These are phyloP conservation scores for Probosciger aterrimus DNA, from an alignment of 2,113 vertebrate species.

Conservation along the genomic window DNA sequence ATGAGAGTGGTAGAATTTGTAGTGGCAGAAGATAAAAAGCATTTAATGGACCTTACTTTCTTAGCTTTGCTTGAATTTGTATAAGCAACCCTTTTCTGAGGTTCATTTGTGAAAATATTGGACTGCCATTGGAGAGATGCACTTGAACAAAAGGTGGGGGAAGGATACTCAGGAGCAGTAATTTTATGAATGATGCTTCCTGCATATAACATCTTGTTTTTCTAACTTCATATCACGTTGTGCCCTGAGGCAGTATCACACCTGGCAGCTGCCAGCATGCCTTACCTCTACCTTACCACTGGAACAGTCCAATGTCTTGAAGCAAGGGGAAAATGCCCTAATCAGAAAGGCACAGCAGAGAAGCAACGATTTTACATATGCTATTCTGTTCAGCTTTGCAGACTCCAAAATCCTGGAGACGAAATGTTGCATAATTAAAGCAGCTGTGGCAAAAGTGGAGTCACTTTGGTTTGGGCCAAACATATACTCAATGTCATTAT, in stretches of 20 bases:
- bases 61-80: neutral
- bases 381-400: neutral
- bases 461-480: neutral
- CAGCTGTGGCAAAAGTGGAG: neutral
- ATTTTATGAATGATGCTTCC: neutral
- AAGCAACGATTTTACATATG: neutral
- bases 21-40: neutral
- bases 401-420: neutral
- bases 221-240: neutral
- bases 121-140: neutral
- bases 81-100: neutral
- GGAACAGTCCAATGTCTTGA: neutral
- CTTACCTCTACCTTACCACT: neutral
- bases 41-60: neutral
- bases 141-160: neutral
- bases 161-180: neutral
- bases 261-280: neutral
- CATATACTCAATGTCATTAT: neutral
- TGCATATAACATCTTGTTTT: neutral
- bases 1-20: neutral
- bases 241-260: neutral
- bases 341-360: neutral
- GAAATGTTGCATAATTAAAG: neutral
- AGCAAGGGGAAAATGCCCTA: neutral
- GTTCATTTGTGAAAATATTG: neutral